Evolutionary conservation across 2,113 vertebrate species (phyloP).

Genomic region (Mormoops blainvillei): DNA sequence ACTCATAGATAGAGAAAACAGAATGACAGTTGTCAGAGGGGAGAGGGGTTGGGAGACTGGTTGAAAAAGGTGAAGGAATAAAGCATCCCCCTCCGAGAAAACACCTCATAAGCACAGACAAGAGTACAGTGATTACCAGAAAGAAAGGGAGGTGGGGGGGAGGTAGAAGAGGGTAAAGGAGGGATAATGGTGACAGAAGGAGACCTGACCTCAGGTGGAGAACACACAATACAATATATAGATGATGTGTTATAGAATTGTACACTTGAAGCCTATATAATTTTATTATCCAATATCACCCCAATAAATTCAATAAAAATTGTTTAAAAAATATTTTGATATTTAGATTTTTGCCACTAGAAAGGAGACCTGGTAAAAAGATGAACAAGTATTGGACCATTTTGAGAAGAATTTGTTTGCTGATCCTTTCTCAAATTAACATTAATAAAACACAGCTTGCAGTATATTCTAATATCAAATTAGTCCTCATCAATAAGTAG

Average conservation of each 20-base stretch:
- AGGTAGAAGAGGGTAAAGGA: background rate
- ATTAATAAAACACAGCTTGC: background rate
- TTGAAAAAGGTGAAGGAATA: no score
- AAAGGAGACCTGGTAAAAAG: background rate
- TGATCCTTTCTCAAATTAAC: background rate
- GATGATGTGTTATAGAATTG: background rate
- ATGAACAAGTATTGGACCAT: background rate
- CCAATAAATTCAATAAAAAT: background rate
- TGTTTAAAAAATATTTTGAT: background rate
- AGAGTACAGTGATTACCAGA: background rate
- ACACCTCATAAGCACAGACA: background rate
- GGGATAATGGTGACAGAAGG: background rate
- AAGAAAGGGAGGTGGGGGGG: background rate
- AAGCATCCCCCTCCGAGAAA: no score
- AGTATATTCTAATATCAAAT: background rate
- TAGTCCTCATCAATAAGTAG: background rate
- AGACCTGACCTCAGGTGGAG: no score
- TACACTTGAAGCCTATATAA: background rate
- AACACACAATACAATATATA: no score
- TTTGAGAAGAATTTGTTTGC: background rate
- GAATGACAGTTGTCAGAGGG: background rate
- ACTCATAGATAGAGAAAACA: background rate
- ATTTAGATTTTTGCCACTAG: constrained; percentile 21
- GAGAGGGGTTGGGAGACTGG: background rate
- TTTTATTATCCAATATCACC: background rate